phyloP scores from a whole-genome alignment of 35 echinoderm and acorn worm genomes.

The Antedon bifida region DNA sequence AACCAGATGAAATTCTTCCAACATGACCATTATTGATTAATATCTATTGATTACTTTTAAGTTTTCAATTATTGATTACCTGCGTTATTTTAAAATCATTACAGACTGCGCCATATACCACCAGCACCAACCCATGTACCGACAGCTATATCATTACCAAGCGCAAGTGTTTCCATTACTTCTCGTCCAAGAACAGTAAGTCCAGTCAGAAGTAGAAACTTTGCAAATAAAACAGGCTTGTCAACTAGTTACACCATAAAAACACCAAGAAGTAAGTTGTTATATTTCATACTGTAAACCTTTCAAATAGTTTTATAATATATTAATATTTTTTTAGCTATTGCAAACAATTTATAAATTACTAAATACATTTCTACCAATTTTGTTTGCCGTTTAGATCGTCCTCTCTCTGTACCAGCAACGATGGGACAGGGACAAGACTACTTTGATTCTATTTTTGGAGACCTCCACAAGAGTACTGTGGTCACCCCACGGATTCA shows the following conservation, averaged over 20 bases:
- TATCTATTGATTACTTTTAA: too few relatives aligned
- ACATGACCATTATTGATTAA: too few relatives aligned
- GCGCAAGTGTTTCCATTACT: neutral
- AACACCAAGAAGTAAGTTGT: neutral
- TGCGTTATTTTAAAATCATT: too few relatives aligned
- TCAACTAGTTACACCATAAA: neutral
- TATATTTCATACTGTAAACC: too few relatives aligned
- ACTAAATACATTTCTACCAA: too few relatives aligned
- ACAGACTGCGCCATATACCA: neutral
- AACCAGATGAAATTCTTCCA: too few relatives aligned
- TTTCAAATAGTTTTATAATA: too few relatives aligned
- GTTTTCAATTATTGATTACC: too few relatives aligned
- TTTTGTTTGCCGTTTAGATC: neutral
- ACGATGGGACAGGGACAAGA: conserved; percentile 96
- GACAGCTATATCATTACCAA: neutral
- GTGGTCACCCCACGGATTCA: conserved; percentile 33
- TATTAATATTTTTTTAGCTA: too few relatives aligned
- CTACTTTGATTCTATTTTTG: conserved; percentile 97
- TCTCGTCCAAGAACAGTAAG: neutral
- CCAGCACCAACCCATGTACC: neutral
- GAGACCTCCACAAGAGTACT: conserved; percentile 54
- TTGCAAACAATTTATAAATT: too few relatives aligned
- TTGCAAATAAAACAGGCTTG: neutral
- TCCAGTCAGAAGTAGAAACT: neutral
- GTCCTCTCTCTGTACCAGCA: conserved; percentile 75